These are phyloP conservation scores for Nowickia ferox DNA, from an alignment of 2,888 invertebrate species.

Conservation along the genomic window DNA sequence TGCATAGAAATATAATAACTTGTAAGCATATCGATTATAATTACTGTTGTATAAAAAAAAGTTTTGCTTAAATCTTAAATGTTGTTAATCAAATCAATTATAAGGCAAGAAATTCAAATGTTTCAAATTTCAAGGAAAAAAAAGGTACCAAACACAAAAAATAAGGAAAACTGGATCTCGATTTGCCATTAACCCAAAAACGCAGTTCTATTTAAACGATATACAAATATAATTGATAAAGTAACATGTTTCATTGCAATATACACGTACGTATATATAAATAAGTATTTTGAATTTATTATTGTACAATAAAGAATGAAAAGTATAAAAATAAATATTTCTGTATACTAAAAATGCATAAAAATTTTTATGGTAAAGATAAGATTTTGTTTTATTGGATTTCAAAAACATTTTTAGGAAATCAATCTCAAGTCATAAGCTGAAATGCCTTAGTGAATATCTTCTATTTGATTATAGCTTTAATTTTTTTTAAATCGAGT, in stretches of 20 bases:
- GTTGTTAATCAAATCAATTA: conserved; percentile 17
- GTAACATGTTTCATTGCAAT: conserved; percentile 14
- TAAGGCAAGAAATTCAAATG: conserved; percentile 7
- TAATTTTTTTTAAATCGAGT: too few species aligned
- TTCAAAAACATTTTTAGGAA: background rate
- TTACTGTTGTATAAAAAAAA: background rate
- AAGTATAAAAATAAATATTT: conserved; percentile 13
- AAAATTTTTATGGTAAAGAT: conserved; percentile 43
- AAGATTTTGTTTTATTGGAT: conserved; percentile 6
- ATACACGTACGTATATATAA: conserved; percentile 9
- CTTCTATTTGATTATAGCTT: too few species aligned
- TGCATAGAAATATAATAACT: background rate
- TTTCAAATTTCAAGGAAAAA: conserved; percentile 35
- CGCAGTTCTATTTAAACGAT: background rate
- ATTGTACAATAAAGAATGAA: conserved; percentile 44
- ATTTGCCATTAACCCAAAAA: background rate
- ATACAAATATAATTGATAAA: background rate
- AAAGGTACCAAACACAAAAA: conserved; percentile 36
- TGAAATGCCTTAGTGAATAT: too few species aligned
- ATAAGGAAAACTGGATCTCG: background rate
- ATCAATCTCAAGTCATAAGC: too few species aligned
- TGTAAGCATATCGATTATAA: background rate
- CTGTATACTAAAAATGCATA: conserved; percentile 26
- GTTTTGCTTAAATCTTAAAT: conserved; percentile 53
- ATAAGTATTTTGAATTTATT: conserved; percentile 37